Conservation (phyloP, 2,888 invertebrate genomes). For the Smittia sp. region DNA sequence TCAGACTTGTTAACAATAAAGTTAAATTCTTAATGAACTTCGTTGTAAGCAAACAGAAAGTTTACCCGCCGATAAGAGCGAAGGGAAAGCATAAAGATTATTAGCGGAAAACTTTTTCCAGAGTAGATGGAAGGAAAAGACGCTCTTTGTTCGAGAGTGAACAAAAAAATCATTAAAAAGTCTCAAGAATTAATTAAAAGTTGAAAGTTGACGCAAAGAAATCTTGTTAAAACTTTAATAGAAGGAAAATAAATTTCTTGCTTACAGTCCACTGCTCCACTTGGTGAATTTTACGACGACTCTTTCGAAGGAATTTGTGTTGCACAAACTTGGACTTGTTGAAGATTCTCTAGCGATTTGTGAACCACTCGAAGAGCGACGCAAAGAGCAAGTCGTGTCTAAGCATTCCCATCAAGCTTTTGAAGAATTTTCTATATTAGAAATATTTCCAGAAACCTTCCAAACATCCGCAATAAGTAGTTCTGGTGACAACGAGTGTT, state of each 20-base stretch:
- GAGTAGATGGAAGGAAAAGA: neutral
- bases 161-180: neutral
- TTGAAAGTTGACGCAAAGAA: neutral
- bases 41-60: neutral
- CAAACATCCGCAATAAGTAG: too few relatives aligned
- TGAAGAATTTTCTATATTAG: too few relatives aligned
- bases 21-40: neutral
- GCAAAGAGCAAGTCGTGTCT: too few relatives aligned
- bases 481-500: too few relatives aligned
- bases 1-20: neutral
- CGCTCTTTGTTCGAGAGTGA: neutral
- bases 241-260: neutral
- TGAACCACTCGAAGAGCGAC: too few relatives aligned
- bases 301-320: too few relatives aligned
- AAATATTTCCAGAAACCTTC: too few relatives aligned
- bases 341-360: too few relatives aligned
- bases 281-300: too few relatives aligned
- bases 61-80: neutral
- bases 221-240: neutral
- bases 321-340: too few relatives aligned
- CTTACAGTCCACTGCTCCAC: too few relatives aligned
- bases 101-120: neutral
- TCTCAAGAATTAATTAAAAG: slow-evolving; percentile 1
- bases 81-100: neutral
- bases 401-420: too few relatives aligned